Percentiles rank a stretch among this genome's conserved stretches.
Conservation (phyloP, 2,797 vertebrate genomes). For the Pseudochaenichthys georgianus region DNA sequence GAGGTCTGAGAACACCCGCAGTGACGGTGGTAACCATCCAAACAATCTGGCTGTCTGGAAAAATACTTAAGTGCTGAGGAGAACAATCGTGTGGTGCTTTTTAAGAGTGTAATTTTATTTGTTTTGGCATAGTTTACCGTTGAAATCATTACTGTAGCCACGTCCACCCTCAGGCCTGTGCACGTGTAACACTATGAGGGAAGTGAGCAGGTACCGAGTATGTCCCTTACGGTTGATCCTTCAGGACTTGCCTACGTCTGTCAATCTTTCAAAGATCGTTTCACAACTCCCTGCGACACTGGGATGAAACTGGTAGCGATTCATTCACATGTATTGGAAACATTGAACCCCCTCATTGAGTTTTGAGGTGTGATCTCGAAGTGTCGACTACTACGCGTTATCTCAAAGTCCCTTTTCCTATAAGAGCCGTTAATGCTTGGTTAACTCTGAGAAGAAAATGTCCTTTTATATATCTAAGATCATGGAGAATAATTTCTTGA, state of each 20-base stretch:
- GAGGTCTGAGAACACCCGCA: too few species aligned
- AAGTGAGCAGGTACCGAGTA: conserved; percentile 50
- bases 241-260: conserved; percentile 1
- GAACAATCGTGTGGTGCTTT: conserved; percentile 5
- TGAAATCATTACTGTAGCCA: conserved; percentile 7
- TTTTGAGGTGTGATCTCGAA: neutral
- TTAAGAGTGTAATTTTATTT: conserved; percentile 4
- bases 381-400: neutral
- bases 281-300: neutral
- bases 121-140: conserved; percentile 12
- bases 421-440: neutral
- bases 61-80: neutral
- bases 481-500: too few species aligned
- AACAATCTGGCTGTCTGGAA: neutral
- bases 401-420: conserved; percentile 3
- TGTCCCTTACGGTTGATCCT: conserved; percentile 41
- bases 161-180: conserved; percentile 29
- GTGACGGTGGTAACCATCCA: neutral
- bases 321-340: conserved; percentile 8
- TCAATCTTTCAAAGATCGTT: conserved; percentile 33
- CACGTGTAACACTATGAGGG: conserved; percentile 54
- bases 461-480: too few species aligned
- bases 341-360: neutral
- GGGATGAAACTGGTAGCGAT: conserved; percentile 6
- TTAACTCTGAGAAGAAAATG: neutral